Conservation (phyloP, 2,888 invertebrate genomes). For the Criorhina ranunculi region DNA sequence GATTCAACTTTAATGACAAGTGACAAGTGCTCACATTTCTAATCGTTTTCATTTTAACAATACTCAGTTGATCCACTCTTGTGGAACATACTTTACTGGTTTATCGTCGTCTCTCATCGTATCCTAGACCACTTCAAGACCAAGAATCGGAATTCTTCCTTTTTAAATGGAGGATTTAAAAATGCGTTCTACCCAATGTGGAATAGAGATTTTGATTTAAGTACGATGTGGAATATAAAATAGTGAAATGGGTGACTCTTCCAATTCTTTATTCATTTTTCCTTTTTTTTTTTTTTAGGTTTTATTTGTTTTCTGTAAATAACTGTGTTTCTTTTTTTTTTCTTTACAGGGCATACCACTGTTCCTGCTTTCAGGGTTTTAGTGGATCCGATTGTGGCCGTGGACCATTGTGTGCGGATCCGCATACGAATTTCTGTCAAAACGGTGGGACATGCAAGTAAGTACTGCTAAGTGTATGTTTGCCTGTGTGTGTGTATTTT, state of each 20-base stretch:
- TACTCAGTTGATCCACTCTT: not conserved
- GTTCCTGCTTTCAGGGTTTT: conserved; percentile 93
- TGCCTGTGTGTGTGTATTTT: conserved; percentile 25
- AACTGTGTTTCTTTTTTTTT: conserved; percentile 64
- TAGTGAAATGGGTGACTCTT: conserved; percentile 36
- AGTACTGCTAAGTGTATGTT: conserved; percentile 77
- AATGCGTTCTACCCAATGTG: conserved; percentile 9
- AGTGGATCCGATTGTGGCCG: conserved; percentile 91
- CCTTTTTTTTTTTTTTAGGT: conserved; percentile 2
- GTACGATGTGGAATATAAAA: conserved; percentile 26
- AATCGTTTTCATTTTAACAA: too few species aligned
- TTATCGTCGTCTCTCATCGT: not conserved
- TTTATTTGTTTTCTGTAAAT: conserved; percentile 17
- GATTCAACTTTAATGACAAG: too few species aligned
- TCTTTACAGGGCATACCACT: conserved; percentile 88
- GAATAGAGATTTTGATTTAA: conserved; percentile 41
- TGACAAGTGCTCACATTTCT: too few species aligned
- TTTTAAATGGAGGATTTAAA: conserved; percentile 20
- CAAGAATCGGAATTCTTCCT: not conserved
- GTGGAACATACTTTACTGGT: not conserved
- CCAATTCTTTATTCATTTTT: conserved; percentile 28
- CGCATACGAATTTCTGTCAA: conserved; percentile 88
- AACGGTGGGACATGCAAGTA: conserved; percentile 95
- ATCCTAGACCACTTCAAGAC: not conserved
- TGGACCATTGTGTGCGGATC: conserved; percentile 91